phyloP scores from a whole-genome alignment of 1,140 invertebrate species.

The Drosophila ambigua region DNA sequence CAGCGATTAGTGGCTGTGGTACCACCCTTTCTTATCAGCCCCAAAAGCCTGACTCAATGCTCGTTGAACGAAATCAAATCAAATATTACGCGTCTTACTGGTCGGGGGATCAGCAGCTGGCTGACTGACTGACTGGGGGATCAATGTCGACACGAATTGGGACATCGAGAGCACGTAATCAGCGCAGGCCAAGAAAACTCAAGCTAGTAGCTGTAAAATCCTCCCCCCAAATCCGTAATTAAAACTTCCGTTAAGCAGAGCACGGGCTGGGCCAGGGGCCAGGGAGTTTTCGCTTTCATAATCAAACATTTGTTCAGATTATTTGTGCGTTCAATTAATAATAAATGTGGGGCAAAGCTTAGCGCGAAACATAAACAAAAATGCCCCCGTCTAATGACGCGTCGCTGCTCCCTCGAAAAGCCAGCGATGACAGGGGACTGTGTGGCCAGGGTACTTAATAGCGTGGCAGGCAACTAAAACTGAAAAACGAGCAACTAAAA shows the following conservation, averaged over 20 bases:
- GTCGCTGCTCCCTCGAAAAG: background rate
- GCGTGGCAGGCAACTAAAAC: slow-evolving; percentile 45
- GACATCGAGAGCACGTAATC: slow-evolving; percentile 31
- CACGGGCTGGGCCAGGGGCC: background rate
- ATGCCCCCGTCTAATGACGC: slow-evolving; percentile 51
- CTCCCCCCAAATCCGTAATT: slow-evolving; percentile 29
- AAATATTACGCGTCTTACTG: no score
- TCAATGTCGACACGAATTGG: slow-evolving; percentile 45
- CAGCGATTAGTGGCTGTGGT: slow-evolving; percentile 15
- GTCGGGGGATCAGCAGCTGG: slow-evolving; percentile 7
- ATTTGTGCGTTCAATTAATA: slow-evolving; percentile 53
- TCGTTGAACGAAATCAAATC: no score
- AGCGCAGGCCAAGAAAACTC: slow-evolving; percentile 19
- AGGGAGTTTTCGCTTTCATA: slow-evolving; percentile 1
- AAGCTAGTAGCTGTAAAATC: slow-evolving; percentile 26
- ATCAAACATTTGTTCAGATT: slow-evolving; percentile 30
- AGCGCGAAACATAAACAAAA: slow-evolving; percentile 47
- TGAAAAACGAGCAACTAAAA: slow-evolving; percentile 48
- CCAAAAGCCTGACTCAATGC: no score
- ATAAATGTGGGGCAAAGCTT: slow-evolving; percentile 35
- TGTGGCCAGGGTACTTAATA: slow-evolving; percentile 65
- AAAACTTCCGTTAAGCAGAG: slow-evolving; percentile 25
- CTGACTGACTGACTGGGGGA: background rate
- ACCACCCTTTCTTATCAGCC: no score
- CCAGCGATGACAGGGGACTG: slow-evolving; percentile 19